Evolutionary conservation across 2,797 vertebrate species (phyloP).

Genomic region (Vespertilio murinus): DNA sequence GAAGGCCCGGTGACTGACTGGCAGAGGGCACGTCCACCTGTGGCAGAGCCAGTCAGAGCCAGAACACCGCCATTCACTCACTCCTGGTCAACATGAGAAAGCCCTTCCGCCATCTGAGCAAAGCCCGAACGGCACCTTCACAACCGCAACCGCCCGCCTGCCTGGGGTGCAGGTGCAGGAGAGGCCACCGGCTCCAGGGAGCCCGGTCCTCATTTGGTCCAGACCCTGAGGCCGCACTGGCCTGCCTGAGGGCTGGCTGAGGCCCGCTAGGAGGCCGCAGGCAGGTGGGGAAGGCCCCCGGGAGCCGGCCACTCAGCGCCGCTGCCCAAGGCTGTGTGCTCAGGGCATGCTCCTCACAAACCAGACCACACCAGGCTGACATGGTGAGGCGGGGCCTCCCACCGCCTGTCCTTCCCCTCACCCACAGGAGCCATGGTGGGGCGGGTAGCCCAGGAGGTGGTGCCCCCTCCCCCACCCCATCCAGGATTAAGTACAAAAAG

Average conservation of each 20-base stretch:
- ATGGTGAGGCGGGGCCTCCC: too few species aligned
- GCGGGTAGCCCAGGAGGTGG: too few species aligned
- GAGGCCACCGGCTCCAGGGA: neutral
- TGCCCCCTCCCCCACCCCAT: neutral
- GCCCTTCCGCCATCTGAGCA: neutral
- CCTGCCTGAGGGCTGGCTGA: neutral
- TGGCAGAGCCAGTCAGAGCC: neutral
- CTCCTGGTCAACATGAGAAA: neutral
- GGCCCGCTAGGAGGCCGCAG: neutral
- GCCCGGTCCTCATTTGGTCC: neutral
- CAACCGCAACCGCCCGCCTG: accelerated
- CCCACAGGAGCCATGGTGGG: too few species aligned
- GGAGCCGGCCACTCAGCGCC: neutral
- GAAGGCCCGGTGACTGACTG: neutral
- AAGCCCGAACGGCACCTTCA: neutral
- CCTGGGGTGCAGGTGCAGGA: neutral
- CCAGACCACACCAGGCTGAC: too few species aligned
- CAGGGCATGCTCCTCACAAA: neutral
- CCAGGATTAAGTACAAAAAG: neutral
- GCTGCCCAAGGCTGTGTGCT: neutral
- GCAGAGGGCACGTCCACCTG: neutral
- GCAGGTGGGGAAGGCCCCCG: neutral
- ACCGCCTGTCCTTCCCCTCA: too few species aligned
- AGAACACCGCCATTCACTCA: neutral
- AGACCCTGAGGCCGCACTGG: neutral